Evolutionary conservation across 1,140 invertebrate genomes (phyloP).

Genomic region (Phortica variegata): DNA sequence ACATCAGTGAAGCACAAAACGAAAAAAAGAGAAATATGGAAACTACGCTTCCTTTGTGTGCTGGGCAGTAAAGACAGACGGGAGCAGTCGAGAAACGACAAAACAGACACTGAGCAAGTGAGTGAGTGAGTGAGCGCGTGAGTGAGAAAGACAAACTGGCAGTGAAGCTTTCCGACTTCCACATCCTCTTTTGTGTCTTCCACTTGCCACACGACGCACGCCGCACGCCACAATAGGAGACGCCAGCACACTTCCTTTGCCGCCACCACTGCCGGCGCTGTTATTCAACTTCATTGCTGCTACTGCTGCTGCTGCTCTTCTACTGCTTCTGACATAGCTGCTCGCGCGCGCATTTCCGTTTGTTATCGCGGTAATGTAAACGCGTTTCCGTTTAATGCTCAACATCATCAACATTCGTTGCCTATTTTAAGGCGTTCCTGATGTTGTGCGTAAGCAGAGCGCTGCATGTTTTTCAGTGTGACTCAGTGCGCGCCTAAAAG

Average conservation of each 20-base stretch:
- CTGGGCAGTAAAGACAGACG: too few relatives aligned
- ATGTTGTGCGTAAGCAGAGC: too few relatives aligned
- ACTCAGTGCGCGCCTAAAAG: too few relatives aligned
- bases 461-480: too few relatives aligned
- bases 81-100: too few relatives aligned
- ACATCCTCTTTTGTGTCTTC: conserved; percentile 26
- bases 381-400: conserved; percentile 46
- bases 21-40: neutral
- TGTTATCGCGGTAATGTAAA: conserved; percentile 51
- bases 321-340: conserved; percentile 11
- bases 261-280: neutral
- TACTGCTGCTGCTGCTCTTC: neutral
- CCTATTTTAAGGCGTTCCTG: neutral
- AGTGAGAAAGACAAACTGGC: conserved; percentile 43
- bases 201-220: conserved; percentile 1
- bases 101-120: too few relatives aligned
- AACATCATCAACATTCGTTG: neutral
- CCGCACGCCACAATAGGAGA: conserved; percentile 3
- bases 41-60: conserved; percentile 7
- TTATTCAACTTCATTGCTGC: too few relatives aligned
- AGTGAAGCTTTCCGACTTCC: conserved; percentile 20
- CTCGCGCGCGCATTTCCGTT: conserved; percentile 43
- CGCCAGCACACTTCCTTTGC: neutral
- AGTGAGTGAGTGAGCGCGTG: too few relatives aligned
- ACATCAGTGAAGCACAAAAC: conserved; percentile 4